Evolutionary conservation across 2,888 invertebrate species (phyloP).

Genomic region (Mayetiola destructor): DNA sequence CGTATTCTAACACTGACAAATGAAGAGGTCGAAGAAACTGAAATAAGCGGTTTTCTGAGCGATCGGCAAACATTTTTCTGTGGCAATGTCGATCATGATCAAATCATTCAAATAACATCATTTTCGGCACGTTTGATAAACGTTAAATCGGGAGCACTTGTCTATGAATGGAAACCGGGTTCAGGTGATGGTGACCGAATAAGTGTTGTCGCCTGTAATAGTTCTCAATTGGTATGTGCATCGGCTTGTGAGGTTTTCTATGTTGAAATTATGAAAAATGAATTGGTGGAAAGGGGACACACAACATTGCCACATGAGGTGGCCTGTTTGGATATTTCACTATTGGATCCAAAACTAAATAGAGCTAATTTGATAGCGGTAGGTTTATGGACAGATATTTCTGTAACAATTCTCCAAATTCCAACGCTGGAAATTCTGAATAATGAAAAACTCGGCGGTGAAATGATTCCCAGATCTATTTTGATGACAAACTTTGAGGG

Average conservation of each 20-base stretch:
- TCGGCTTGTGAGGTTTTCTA: constrained; percentile 79
- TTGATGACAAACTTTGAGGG: constrained; percentile 89
- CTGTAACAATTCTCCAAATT: constrained; percentile 68
- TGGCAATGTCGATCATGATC: constrained; percentile 72
- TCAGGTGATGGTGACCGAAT: constrained; percentile 59
- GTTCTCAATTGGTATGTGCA: constrained; percentile 63
- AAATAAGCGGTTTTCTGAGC: constrained; percentile 78
- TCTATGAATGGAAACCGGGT: constrained; percentile 58
- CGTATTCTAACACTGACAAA: constrained; percentile 77
- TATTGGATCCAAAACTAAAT: constrained; percentile 46
- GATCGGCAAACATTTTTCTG: constrained; percentile 91
- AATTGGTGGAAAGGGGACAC: constrained; percentile 47
- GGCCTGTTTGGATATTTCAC: constrained; percentile 88
- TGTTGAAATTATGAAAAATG: constrained; percentile 52
- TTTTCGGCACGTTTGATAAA: constrained; percentile 57
- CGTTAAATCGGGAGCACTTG: constrained; percentile 46
- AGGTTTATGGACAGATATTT: constrained; percentile 95
- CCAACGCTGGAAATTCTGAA: constrained; percentile 69
- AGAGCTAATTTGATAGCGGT: constrained; percentile 69
- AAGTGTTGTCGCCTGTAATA: constrained; percentile 77
- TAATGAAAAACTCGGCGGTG: constrained; percentile 80
- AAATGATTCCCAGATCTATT: constrained; percentile 93
- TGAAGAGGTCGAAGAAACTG: constrained; percentile 96
- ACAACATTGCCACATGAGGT: constrained; percentile 82
- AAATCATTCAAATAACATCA: constrained; percentile 59